Conservation (phyloP, 2,113 vertebrate species). For the Lophochroa leadbeateri region DNA sequence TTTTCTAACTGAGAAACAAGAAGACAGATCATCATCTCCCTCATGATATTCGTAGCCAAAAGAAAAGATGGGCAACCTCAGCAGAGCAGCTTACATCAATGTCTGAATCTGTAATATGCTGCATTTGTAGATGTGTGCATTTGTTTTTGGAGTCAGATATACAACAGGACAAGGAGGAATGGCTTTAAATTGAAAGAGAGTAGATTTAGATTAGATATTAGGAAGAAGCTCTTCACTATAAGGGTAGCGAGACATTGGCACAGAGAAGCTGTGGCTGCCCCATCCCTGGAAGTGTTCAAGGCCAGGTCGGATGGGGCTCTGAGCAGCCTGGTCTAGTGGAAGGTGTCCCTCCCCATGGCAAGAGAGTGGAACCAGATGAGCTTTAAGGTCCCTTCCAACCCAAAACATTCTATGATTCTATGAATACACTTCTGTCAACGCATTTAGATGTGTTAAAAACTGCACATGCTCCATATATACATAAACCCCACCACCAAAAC, state of each 20-base stretch:
- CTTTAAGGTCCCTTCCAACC: background rate
- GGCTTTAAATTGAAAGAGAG: background rate
- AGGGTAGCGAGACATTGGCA: background rate
- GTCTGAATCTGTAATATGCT: constrained; percentile 23
- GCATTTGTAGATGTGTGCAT: constrained; percentile 8
- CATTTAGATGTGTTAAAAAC: background rate
- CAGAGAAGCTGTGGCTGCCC: background rate
- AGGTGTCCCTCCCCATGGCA: background rate
- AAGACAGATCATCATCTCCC: constrained; percentile 60
- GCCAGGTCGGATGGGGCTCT: background rate
- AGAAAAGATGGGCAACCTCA: constrained; percentile 58
- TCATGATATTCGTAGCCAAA: constrained; percentile 34
- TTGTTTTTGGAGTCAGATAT: background rate
- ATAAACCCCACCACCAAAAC: background rate
- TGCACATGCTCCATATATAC: background rate
- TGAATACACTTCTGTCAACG: background rate
- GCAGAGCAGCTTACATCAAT: constrained; percentile 34
- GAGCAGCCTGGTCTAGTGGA: background rate
- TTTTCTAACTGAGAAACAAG: constrained; percentile 68
- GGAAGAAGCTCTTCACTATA: background rate
- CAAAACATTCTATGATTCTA: background rate
- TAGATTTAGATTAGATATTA: background rate
- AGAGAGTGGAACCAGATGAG: background rate
- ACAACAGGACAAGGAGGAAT: background rate
- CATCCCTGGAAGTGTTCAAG: background rate